Base-by-base conservation (phyloP, 1,140 invertebrate species). In the Coenobita brevimanus region DNA sequence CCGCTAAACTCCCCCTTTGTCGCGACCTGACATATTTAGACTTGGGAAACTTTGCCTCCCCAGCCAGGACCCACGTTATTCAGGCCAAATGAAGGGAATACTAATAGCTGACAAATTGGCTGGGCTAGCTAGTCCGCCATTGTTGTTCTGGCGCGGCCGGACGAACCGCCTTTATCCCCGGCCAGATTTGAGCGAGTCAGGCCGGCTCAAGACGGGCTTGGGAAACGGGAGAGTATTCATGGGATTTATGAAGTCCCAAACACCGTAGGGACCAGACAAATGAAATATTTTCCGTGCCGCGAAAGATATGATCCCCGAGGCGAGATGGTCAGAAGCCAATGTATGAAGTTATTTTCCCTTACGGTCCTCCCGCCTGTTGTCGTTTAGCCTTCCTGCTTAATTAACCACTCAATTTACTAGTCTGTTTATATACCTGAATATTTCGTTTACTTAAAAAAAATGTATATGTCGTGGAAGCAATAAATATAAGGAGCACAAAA, bases 101-200 rank as follows among this genome's bases (percentile, higher is more conserved):
- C 88, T 89, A 89, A 89, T 89, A 84, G 82, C 88, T 89, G 88
- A 84, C 88, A 89, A 89, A 89, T 89, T 89, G 88, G 88, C 88
- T 83, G 88, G 81, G 57, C 88, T 46, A 79, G 81, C 71, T 50
- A 38, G 62, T 62, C 33, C 30, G 33, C 78, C 36, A 81, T 81
- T 81, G 54, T 64, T n/a, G 54, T 36, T 71, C 27, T 57, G 33
- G 76, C 38, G 76, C 76, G 76, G 76, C 76, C 76, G 76, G 76
- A 27, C 36, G 33, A 30, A 27, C 76, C 30, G 46, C 30, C 60
- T 64, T 81, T 81, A 81, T 81, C 54, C 78, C 36, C 54, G 33
- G 78, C 78, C 78, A 81, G 78, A 81, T 81, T 81, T 81, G 78
- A 64, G 78, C 57, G 78, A 81, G 78, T 81, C 78, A 81, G 78